Evolutionary conservation across 2,113 vertebrate species (phyloP), one percentile per base, ranked within the genome.

Genomic region (Scomber colias): DNA sequence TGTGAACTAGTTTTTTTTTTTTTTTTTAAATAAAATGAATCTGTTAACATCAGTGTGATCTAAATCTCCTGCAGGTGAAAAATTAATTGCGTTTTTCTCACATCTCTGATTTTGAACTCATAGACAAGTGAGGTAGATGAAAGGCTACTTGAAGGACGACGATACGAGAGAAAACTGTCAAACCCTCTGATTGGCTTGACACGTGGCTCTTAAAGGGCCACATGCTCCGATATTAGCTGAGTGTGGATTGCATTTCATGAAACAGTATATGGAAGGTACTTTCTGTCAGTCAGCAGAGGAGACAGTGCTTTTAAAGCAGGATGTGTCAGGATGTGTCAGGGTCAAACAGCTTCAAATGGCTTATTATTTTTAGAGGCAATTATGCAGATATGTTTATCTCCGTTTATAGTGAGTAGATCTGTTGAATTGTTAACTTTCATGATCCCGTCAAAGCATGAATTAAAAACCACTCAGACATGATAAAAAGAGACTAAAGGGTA

Each of bases 331-430:
- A 48, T 54, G 15, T 48, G 27, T 81, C 30, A 8, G 21, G 79
- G 72, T 87, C 77, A 67, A 54, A 57, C 51, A 1, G 56, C 78
- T 83, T 89, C 73, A 75, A 69, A 75, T 15, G 7, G 51, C 14
- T 51, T 71, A 86, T 81, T 90, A 92, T 92, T 84, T 89, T 89
- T 87, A 85, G 85, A 89, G 63, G 60, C 63, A 88, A 78, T 80
- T 78, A 77, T 71, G 53, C 68, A 65, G 60, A 85, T 69, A 8
- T 77, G 81, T 87, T 87, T 83, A 63, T 86, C 73, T 79, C 71
- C 14, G 6, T 86, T 89, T 80, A 82, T 81, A 82, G 73, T 53
- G 35, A 16, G 71, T 0, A 13, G 68, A 82, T 65, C 63, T 71
- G 67, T 77, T 64, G 10, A 71, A 50, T 59, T 7, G 46, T 62